Percentiles rank a stretch among this genome's conserved stretches.
Evolutionary conservation across 2,113 vertebrate genomes (phyloP).

Genomic region (Etheostoma spectabile): DNA sequence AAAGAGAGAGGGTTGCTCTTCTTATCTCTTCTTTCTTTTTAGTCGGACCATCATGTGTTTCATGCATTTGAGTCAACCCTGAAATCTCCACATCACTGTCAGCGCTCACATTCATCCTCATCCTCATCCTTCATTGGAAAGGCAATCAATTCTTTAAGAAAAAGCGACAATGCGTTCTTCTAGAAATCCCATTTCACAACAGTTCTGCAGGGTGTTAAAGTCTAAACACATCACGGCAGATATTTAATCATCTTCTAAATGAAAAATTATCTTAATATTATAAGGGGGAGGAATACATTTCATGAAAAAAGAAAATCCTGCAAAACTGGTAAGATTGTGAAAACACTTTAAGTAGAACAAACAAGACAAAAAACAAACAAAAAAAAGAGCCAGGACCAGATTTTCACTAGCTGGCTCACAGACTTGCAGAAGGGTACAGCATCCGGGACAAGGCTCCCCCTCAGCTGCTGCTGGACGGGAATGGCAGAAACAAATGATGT

Average conservation of each 20-base stretch:
- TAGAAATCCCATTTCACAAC: slow-evolving; percentile 31
- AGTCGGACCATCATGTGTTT: slow-evolving; percentile 11
- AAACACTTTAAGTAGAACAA: slow-evolving; percentile 9
- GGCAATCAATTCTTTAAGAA: slow-evolving; percentile 12
- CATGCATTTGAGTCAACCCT: slow-evolving; percentile 14
- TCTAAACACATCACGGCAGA: slow-evolving; percentile 24
- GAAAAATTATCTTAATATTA: slow-evolving; percentile 30
- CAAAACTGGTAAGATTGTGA: background rate
- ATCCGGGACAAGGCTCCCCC: slow-evolving; percentile 30
- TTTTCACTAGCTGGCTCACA: slow-evolving; percentile 34
- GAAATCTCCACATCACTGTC: slow-evolving; percentile 29
- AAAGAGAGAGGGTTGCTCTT: slow-evolving; percentile 17
- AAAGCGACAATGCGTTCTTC: slow-evolving; percentile 37
- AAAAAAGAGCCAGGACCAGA: slow-evolving; percentile 27
- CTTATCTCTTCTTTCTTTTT: background rate
- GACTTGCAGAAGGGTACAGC: slow-evolving; percentile 25
- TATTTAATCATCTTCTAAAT: slow-evolving; percentile 9
- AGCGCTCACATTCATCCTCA: background rate
- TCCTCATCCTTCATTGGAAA: slow-evolving; percentile 9
- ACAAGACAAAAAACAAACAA: background rate
- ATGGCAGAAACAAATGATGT: slow-evolving; percentile 51
- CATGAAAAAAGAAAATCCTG: slow-evolving; percentile 1
- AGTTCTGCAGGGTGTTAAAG: slow-evolving; percentile 32
- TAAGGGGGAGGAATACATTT: slow-evolving; percentile 21
- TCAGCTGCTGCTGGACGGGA: slow-evolving; percentile 48